A percentile compares a stretch with the other conserved stretches of the same genome.
These are phyloP conservation scores for Microplitis mediator DNA, from an alignment of 1,140 invertebrate species.

Conservation along the genomic window DNA sequence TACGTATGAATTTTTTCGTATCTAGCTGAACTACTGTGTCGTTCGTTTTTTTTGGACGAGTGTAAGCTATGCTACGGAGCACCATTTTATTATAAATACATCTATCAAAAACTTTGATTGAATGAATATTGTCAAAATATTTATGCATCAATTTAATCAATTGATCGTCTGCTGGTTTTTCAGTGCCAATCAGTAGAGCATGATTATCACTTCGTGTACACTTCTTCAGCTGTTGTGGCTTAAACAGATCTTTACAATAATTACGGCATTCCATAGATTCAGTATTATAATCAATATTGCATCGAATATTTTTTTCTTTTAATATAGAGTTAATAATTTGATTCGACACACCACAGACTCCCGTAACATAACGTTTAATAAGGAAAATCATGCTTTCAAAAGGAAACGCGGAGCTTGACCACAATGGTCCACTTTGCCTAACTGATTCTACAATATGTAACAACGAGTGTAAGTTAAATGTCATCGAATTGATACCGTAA, in stretches of 20 bases:
- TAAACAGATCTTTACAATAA: slow-evolving; percentile 19
- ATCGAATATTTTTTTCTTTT: background rate
- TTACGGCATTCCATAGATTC: background rate
- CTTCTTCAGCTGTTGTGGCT: background rate
- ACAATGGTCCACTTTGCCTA: slow-evolving; percentile 4
- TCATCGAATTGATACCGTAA: slow-evolving; percentile 18
- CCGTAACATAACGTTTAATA: background rate
- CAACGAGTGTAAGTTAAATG: background rate
- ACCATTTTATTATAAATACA: slow-evolving; percentile 5
- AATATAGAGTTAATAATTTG: background rate
- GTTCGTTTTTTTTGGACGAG: background rate
- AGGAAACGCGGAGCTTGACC: background rate
- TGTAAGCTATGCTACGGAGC: background rate
- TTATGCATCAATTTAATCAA: background rate
- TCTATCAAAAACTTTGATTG: background rate
- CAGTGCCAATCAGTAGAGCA: background rate
- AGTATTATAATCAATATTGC: background rate
- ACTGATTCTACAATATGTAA: slow-evolving; percentile 6
- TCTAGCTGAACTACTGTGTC: slow-evolving; percentile 13
- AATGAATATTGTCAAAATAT: background rate
- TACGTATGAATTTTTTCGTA: background rate
- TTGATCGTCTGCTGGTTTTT: background rate
- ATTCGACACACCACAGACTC: background rate
- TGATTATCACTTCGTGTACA: slow-evolving; percentile 1
- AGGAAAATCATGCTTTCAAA: background rate